Evolutionary conservation across 2,113 vertebrate genomes (phyloP), one percentile per base, ranked within the genome.

Genomic region (Passer domesticus): DNA sequence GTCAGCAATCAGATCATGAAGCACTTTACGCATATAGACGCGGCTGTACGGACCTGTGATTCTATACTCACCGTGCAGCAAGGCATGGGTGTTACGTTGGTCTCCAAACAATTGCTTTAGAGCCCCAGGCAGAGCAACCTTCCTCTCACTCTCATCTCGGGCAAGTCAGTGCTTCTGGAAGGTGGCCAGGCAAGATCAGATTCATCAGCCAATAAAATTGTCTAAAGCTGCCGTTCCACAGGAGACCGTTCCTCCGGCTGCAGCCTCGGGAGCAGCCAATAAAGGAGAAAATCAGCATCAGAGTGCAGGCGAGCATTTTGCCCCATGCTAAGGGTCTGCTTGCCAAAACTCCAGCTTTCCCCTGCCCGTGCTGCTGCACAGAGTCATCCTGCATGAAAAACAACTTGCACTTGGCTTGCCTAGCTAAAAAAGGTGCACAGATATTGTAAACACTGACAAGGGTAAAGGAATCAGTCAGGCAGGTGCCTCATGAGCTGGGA

Each of bases 201-300:
- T 96, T 95, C 96, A 95, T 95, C 95, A 97, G 96, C 97, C 97
- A 97, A 97, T 97, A 96, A 97, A 97, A 97, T 95, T 68, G 92
- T 80, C 94, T 89, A 88, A 92, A 97, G 96, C 96, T 95, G 94
- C 89, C 15, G 83, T 94, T 95, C 94, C 94, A 97, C 97, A 84
- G 84, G 90, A 97, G 94, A 97, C 89, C 1, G 58, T 95, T 92
- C 83, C 89, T 94, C 92, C 0, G 81, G 80, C 83, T 96, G 95
- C 91, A 78, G 97, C 63, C 68, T 91, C 86, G 47, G 88, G 87
- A 95, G 83, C 94, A 96, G 92, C 95, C 95, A 96, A 94, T 95
- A 92, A 93, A 91, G 93, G 83, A 69, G 92, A 83, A 92, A 91
- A 91, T 66, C 89, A 53, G 93, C 90, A 64, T 59, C 95, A 19